Base-by-base conservation (phyloP, 1,140 invertebrate genomes). In the Drosophila novamexicana region DNA sequence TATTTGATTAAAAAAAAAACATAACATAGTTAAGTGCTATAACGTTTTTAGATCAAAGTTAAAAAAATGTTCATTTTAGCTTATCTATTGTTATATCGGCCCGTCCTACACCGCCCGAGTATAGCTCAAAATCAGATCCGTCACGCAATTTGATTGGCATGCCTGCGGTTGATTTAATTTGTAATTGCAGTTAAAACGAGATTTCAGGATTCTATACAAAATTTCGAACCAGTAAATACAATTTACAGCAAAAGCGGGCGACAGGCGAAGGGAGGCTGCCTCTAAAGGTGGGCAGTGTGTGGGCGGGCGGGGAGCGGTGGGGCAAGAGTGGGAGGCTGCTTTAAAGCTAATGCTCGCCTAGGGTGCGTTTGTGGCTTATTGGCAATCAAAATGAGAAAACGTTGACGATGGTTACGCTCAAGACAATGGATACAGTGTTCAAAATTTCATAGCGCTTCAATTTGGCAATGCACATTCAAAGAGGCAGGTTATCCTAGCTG, bases 311-410 rank as follows among this genome's bases (percentile, higher is more conserved):
- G 32, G 10, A 32, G 40, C 49, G 42, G 16, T n/a, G 56, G 10
- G 32, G 32, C 18, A 4, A 14, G 29, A 34, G 12, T 7, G 49
- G 12, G 49, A 36, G 50, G 50, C 10, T 22, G 32, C 2, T 54
- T 34, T 66, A 36, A 22, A 62, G 58, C 62, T 78, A 84, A 84
- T 80, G 76, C 76, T 62, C 77, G 81, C 81, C 83, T 63, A 77
- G 81, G 76, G 77, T 74, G 73, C 58, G 78, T 81, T 84, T 76
- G 56, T 53, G 73, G 81, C 81, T 84, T 83, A 83, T 83, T 83
- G 81, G 63, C 81, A 83, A 83, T 84, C 81, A 83, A 76, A 76
- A 69, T 50, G 36, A 37, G 36, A 36, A 22, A 63, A 37, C 47
- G 61, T 29, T 37, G 56, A 64, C 34, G 63, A 58, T 52, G 54